Conservation (phyloP, 1,140 invertebrate species). For the Heliothis subflexa region DNA sequence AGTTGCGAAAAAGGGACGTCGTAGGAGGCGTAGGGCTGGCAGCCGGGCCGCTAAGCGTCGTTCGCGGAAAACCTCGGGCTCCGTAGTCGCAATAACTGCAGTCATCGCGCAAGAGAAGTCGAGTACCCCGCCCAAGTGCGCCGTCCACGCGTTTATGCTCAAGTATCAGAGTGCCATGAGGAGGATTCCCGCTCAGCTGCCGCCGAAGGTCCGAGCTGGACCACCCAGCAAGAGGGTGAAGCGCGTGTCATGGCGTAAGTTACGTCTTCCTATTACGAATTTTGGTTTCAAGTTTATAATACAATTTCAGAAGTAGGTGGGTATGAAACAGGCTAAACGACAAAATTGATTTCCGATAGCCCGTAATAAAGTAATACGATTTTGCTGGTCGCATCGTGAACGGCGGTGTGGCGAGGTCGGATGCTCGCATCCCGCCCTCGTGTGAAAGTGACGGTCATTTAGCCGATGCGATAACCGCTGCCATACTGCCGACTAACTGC, state of each 20-base stretch:
- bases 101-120: conserved; percentile 39
- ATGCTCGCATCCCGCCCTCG: conserved; percentile 33
- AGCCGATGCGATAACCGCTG: conserved; percentile 13
- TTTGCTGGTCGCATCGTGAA: neutral
- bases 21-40: conserved; percentile 64
- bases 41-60: conserved; percentile 62
- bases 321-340: neutral
- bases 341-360: conserved; percentile 6
- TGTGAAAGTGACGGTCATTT: conserved; percentile 16
- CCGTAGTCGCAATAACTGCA: conserved; percentile 29
- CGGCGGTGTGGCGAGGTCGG: conserved; percentile 7
- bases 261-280: neutral
- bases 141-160: conserved; percentile 74
- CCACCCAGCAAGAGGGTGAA: conserved; percentile 78
- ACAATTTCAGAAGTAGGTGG: neutral
- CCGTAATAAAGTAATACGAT: neutral
- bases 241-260: conserved; percentile 82
- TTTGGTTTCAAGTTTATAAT: neutral
- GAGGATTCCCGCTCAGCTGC: conserved; percentile 73
- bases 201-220: conserved; percentile 73
- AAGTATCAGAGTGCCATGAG: conserved; percentile 76
- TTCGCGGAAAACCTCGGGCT: conserved; percentile 56
- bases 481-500: conserved; percentile 1
- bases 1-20: conserved; percentile 62
- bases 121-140: conserved; percentile 69